Evolutionary conservation across 2,797 vertebrate species (phyloP).

Genomic region (Platyrinchus mystaceus): DNA sequence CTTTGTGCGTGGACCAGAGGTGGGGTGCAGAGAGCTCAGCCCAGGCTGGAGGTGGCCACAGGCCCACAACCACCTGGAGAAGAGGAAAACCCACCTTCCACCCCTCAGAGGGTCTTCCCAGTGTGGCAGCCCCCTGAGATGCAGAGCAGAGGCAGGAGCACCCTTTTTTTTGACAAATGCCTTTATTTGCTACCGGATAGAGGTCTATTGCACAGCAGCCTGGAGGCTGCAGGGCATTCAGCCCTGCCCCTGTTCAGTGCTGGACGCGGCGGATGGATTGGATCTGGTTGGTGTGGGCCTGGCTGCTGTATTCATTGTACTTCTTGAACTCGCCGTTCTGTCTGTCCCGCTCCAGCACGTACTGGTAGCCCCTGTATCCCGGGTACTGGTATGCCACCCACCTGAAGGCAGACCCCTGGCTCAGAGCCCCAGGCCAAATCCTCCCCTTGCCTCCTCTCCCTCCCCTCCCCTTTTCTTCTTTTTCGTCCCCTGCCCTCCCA

Average conservation of each 20-base stretch:
- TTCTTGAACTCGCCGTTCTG: constrained; percentile 92
- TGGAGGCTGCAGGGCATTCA: background rate
- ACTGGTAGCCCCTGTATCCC: constrained; percentile 96
- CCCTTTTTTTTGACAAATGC: constrained; percentile 53
- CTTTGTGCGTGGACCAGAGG: background rate
- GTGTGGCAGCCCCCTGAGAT: background rate
- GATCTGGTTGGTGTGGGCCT: constrained; percentile 96
- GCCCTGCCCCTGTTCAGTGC: constrained; percentile 82
- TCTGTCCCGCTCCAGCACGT: constrained; percentile 93
- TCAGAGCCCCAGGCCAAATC: background rate
- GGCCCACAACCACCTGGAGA: background rate
- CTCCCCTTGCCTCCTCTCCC: background rate
- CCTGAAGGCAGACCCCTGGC: constrained; percentile 63
- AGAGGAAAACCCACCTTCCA: background rate
- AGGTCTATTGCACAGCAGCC: constrained; percentile 44
- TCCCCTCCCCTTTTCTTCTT: background rate
- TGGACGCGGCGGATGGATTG: constrained; percentile 97
- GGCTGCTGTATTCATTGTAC: constrained; percentile 93
- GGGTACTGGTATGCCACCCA: constrained; percentile 98
- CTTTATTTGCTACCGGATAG: constrained; percentile 72
- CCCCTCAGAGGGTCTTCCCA: background rate
- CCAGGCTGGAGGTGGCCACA: rapidly evolving
- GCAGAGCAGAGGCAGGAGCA: background rate
- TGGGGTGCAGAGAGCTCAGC: background rate
- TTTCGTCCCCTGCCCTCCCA: background rate